A percentile compares a stretch with the other conserved stretches of the same genome.
These are phyloP conservation scores for Heliothis virescens DNA, from an alignment of 1,140 invertebrate genomes.

Conservation along the genomic window DNA sequence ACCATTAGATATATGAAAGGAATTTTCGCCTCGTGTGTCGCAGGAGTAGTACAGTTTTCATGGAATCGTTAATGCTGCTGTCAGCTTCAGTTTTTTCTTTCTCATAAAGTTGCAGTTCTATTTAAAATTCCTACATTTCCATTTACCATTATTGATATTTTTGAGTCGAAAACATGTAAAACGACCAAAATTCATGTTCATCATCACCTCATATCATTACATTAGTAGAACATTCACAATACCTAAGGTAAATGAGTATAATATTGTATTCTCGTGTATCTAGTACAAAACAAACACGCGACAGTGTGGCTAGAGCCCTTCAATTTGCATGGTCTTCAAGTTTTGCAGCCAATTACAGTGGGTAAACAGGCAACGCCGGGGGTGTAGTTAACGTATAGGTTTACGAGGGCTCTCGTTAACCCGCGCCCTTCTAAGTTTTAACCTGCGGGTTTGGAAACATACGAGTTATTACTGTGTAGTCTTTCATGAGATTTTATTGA, in stretches of 20 bases:
- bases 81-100: no score
- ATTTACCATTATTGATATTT: no score
- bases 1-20: no score
- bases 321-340: conserved; percentile 9
- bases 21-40: no score
- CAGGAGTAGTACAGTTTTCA: no score
- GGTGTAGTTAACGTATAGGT: conserved; percentile 8
- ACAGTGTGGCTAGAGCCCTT: not conserved
- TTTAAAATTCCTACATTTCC: no score
- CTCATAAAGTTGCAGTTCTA: no score
- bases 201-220: no score
- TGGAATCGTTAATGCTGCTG: no score
- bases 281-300: not conserved
- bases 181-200: no score
- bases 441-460: not conserved
- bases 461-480: not conserved
- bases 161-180: no score
- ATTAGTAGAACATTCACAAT: no score
- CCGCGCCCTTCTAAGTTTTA: conserved; percentile 19
- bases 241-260: not conserved
- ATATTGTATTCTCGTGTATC: not conserved
- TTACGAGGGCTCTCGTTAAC: conserved; percentile 30
- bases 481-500: not conserved
- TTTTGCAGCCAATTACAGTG: not conserved
- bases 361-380: not conserved